Base-by-base conservation (phyloP, 1,140 invertebrate genomes). In the Drosophila littoralis region DNA sequence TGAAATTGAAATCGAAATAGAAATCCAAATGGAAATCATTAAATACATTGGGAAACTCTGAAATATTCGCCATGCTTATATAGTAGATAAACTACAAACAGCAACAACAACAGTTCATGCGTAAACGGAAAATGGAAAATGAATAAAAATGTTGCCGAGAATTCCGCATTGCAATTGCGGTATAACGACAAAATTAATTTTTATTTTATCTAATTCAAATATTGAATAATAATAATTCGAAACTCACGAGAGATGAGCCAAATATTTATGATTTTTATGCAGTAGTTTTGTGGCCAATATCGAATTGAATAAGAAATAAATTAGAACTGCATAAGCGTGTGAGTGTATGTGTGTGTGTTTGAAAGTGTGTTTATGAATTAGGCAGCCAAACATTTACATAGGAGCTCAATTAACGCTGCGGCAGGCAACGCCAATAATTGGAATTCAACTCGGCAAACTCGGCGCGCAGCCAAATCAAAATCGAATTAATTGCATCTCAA, bases 211-310 rank as follows among this genome's bases (percentile, higher is more conserved):
- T 28, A 52, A 60, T 69, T 52, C 9, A 52, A 35, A 72, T 72
- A 50, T 55, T 28, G 5, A 28, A 28, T 28, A 28, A 28, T 28
- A 28, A 28, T 28, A 28, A 28, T 28, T 28, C 59, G 36, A 55
- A 40, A 70, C 36, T 28, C 50, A 32, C 40, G 17, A 46, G 28
- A 42, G n/a, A 42, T 15, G 57, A 33, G 48, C 42, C 13, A 61
- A 61, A 69, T 60, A 69, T 57, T 69, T 46, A 61, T 55, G 43
- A 61, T 35, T 61, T 61, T 45, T 40, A 43, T 28, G 65, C 57
- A 50, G 42, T 50, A 74, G 60, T 69, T 69, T 74, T 68, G 57
- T 52, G 71, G 55, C 55, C 65, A 60, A 69, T 69, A 69, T 61
- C 55, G 61, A 69, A 55, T 48, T 9, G 28, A 48, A 67, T 68